Conservation (phyloP, 2,113 vertebrate genomes). For the Cnemophilus loriae region DNA sequence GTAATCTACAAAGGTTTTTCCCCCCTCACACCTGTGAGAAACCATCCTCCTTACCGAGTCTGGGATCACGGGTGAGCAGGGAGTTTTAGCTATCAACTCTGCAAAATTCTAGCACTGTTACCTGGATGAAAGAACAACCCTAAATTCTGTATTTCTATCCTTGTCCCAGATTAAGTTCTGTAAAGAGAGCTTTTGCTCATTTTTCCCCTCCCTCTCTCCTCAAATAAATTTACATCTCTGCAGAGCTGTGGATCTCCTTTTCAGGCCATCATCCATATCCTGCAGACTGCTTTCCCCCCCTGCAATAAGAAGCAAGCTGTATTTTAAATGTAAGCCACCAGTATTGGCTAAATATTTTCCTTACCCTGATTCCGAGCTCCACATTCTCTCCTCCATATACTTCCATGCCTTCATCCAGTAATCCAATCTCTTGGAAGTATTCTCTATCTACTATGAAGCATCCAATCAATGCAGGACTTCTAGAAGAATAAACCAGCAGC, state of each 20-base stretch:
- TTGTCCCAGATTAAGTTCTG: background rate
- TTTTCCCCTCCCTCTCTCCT: accelerated
- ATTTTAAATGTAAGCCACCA: background rate
- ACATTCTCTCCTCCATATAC: conserved; percentile 97
- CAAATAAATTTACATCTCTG: background rate
- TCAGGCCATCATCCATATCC: background rate
- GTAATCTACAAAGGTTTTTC: background rate
- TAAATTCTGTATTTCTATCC: background rate
- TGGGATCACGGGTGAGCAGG: background rate
- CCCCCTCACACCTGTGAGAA: background rate
- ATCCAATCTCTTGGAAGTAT: conserved; percentile 96
- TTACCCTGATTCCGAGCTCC: conserved; percentile 95
- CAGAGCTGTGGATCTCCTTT: background rate
- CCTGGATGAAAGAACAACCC: background rate
- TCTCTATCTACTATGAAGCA: conserved; percentile 96
- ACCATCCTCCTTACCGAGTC: background rate
- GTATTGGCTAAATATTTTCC: background rate
- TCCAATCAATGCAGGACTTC: conserved; percentile 97
- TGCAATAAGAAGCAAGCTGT: background rate
- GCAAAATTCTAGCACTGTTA: background rate
- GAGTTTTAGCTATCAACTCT: background rate
- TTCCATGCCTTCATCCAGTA: conserved; percentile 98
- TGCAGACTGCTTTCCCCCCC: background rate
- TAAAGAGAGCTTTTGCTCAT: background rate
- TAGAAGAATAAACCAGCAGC: conserved; percentile 52